These are phyloP conservation scores for Sitodiplosis mosellana DNA, from an alignment of 1,140 invertebrate species.

Conservation along the genomic window DNA sequence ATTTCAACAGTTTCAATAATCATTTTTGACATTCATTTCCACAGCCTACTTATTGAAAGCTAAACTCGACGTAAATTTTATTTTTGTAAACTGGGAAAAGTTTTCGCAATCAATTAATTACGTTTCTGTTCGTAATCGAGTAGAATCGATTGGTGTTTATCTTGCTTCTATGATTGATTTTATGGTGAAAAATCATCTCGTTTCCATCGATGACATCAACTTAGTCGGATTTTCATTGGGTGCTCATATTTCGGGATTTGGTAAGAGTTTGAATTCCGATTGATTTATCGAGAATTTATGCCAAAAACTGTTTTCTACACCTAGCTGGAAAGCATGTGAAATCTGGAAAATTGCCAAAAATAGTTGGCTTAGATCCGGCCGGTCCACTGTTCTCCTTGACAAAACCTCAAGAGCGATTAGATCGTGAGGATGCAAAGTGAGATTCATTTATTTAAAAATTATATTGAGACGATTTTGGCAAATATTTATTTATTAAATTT, in stretches of 20 bases:
- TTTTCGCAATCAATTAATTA: not conserved
- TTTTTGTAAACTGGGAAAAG: not conserved
- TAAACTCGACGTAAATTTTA: constrained; percentile 14
- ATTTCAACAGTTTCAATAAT: not conserved
- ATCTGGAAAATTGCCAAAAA: not conserved
- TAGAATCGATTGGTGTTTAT: not conserved
- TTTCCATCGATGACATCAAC: not conserved
- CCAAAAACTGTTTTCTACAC: no score
- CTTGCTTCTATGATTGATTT: not conserved
- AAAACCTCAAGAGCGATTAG: constrained; percentile 20
- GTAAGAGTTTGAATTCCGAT: no score
- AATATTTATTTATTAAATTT: constrained; percentile 26
- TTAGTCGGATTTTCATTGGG: constrained; percentile 13
- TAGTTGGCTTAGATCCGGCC: constrained; percentile 29
- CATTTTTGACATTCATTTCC: constrained; percentile 11
- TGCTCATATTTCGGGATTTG: constrained; percentile 19
- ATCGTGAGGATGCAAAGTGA: constrained; percentile 31
- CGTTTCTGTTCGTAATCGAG: not conserved
- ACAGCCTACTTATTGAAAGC: constrained; percentile 27
- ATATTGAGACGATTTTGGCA: constrained; percentile 28
- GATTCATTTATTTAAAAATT: constrained; percentile 37
- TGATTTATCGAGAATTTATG: no score
- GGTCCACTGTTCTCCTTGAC: constrained; percentile 21
- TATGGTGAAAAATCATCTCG: not conserved
- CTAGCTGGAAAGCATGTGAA: constrained; percentile 12